Percentiles rank a stretch among this genome's conserved stretches.
These are phyloP conservation scores for Bradynema listronoti DNA, from an alignment of 1,140 invertebrate genomes.

Conservation along the genomic window DNA sequence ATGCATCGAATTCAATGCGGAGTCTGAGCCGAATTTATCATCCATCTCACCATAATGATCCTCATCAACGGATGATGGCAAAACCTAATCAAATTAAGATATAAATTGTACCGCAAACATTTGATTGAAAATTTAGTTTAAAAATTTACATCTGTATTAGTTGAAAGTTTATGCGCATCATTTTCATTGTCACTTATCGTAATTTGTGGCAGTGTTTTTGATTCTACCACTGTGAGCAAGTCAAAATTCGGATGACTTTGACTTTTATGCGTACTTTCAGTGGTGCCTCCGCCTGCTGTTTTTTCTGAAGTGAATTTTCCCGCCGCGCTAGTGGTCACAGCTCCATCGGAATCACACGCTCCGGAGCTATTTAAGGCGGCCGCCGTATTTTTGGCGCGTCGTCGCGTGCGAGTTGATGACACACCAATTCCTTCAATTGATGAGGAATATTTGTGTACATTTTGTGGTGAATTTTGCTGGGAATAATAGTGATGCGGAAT, in stretches of 20 bases:
- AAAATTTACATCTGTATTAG: too few species aligned
- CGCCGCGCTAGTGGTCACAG: too few species aligned
- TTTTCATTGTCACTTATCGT: conserved; percentile 38
- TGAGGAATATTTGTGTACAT: not conserved
- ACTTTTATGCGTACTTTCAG: too few species aligned
- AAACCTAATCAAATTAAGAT: conserved; percentile 17
- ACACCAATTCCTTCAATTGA: too few species aligned
- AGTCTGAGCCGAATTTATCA: conserved; percentile 12
- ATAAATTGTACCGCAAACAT: too few species aligned
- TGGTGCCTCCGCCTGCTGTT: not conserved
- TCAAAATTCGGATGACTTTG: conserved; percentile 14
- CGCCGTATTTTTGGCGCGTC: too few species aligned
- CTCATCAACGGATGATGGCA: conserved; percentile 45
- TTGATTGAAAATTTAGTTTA: too few species aligned
- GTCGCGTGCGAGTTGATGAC: too few species aligned
- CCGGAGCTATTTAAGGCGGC: too few species aligned
- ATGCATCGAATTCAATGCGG: not conserved
- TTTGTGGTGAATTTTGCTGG: not conserved
- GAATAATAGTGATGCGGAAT: conserved; percentile 4
- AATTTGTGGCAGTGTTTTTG: conserved; percentile 22
- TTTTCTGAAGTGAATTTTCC: not conserved
- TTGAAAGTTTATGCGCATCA: too few species aligned
- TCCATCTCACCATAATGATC: conserved; percentile 36
- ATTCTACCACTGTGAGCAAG: not conserved
- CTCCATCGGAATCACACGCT: too few species aligned